Conservation (phyloP, 2,797 vertebrate species). For the Gymnothorax reevesii region DNA sequence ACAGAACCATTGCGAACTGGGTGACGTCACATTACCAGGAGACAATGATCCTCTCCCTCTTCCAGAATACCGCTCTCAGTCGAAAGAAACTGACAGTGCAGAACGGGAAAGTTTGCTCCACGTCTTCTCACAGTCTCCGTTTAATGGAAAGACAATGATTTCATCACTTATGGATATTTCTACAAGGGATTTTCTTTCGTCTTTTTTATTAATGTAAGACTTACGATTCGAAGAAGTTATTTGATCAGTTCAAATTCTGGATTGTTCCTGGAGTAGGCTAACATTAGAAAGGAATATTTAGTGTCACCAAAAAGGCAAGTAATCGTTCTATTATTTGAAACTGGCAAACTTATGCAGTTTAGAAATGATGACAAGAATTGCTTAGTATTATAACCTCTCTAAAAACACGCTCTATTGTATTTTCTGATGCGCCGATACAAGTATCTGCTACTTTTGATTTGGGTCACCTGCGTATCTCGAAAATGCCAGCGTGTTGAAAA, state of each 20-base stretch:
- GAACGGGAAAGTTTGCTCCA: background rate
- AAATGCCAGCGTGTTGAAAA: background rate
- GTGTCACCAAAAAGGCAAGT: slow-evolving; percentile 2
- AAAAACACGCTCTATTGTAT: background rate
- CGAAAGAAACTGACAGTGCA: background rate
- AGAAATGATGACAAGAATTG: background rate
- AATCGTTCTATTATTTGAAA: background rate
- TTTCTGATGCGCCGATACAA: background rate
- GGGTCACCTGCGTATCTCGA: background rate
- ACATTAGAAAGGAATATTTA: background rate
- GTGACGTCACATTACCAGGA: background rate
- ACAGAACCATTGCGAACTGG: background rate
- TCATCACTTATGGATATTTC: background rate
- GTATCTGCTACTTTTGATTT: background rate
- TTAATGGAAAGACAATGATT: background rate
- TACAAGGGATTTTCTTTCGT: background rate
- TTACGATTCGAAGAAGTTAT: background rate
- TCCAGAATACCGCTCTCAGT: background rate
- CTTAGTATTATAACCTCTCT: too few species aligned
- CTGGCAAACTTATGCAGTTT: background rate
- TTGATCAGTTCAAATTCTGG: background rate
- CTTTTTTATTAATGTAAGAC: background rate
- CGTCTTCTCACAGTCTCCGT: background rate
- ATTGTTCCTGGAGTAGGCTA: slow-evolving; percentile 4
- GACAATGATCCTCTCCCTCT: slow-evolving; percentile 11